A percentile compares a stretch with the other conserved stretches of the same genome.
These are phyloP conservation scores for Macropus fuliginosus DNA, from an alignment of 2,797 vertebrate species.

Conservation along the genomic window DNA sequence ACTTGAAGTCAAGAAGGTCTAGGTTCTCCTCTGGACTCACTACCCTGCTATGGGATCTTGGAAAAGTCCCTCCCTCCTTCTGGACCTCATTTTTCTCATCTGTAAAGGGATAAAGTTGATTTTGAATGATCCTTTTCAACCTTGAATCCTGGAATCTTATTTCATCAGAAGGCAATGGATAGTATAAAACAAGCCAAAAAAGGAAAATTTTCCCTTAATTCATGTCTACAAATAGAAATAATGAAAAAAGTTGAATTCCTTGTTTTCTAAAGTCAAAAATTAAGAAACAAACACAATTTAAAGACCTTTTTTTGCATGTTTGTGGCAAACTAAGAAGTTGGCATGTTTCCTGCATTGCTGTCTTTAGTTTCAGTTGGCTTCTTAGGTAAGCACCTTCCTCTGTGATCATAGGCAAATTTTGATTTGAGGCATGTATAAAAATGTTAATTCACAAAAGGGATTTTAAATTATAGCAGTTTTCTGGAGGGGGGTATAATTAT, in stretches of 20 bases:
- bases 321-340: neutral
- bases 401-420: neutral
- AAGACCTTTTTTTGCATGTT: neutral
- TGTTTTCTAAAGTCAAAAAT: neutral
- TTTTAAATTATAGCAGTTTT: neutral
- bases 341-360: neutral
- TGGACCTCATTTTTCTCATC: slow-evolving; percentile 5
- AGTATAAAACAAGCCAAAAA: neutral
- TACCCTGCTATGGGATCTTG: slow-evolving; percentile 4
- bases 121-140: no score
- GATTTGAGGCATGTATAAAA: neutral
- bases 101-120: neutral
- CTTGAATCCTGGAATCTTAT: no score
- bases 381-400: neutral
- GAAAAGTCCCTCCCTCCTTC: slow-evolving; percentile 2
- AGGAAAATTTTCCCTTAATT: neutral
- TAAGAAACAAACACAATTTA: neutral
- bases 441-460: neutral
- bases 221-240: neutral
- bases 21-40: slow-evolving; percentile 35
- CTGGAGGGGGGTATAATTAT: neutral
- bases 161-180: neutral
- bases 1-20: slow-evolving; percentile 35
- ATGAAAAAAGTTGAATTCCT: neutral
- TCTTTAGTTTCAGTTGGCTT: neutral